Evolutionary conservation across 2,113 vertebrate species (phyloP), one percentile per base, ranked within the genome.

Genomic region (Cephalopholis sonnerati): DNA sequence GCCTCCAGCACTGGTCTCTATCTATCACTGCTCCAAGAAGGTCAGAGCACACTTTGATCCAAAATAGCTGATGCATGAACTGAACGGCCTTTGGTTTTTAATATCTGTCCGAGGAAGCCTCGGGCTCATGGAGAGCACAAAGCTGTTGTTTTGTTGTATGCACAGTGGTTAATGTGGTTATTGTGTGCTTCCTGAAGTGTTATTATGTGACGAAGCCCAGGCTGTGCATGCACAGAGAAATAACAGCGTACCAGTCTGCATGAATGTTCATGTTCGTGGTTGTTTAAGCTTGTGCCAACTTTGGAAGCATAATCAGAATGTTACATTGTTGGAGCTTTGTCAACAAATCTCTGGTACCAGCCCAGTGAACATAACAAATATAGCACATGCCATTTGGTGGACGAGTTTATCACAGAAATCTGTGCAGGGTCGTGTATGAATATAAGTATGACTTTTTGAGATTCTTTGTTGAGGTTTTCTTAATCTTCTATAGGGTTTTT

Each of bases 31-130:
- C 70, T 70, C 46, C 41, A 66, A 84, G 78, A 91, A 91, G 89
- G 84, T 91, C 91, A 86, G 66, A 51, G 65, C 79, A 39, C 77
- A 63, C 74, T 90, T 73, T 84, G 71, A 87, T 89, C 61, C 65
- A 74, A 84, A 89, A 41, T 18, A 82, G 57, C 46, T 82, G 87
- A 90, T 27, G 81, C 86, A 41, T 89, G 72, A 88, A 67, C 62
- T 69, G 70, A 91, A 48, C 1, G 81, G 79, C 74, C 83, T 77
- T 72, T 85, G 36, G 79, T 77, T 82, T 85, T 66, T 69, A 77
- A 90, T 88, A 73, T 89, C 62, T 48, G 74, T 57, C 65, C 54
- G 51, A 88, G 39, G 72, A 80, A 48, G 79, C 44, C 77, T 66
- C 13, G 0, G 76, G 29, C 77, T 83, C 69, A 12, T 1, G 24